A percentile compares a stretch with the other conserved stretches of the same genome.
Evolutionary conservation across 1,140 invertebrate species (phyloP).

Genomic region (Reticulitermes speratus): DNA sequence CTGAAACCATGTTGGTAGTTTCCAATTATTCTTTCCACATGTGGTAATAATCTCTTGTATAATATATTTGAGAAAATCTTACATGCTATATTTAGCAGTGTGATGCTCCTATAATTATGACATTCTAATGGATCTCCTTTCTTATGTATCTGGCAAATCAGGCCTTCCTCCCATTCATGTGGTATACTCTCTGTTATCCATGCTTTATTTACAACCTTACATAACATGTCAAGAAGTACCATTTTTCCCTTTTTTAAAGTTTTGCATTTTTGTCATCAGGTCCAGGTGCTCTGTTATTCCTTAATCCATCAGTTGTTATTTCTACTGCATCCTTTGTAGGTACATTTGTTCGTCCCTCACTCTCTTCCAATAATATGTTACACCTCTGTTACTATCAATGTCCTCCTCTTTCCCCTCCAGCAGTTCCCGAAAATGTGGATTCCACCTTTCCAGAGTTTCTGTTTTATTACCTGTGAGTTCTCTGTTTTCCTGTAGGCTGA

Average conservation of each 20-base stretch:
- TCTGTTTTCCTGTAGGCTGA: neutral
- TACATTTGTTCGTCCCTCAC: neutral
- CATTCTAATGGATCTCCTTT: neutral
- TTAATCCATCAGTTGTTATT: neutral
- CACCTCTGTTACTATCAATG: neutral
- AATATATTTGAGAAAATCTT: neutral
- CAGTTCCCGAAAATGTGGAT: neutral
- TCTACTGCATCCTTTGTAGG: neutral
- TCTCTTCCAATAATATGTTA: neutral
- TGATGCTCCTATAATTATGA: neutral
- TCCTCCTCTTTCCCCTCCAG: neutral
- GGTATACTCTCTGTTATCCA: neutral
- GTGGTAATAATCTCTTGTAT: neutral
- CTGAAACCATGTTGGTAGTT: neutral
- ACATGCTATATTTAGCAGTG: neutral
- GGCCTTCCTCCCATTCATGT: neutral
- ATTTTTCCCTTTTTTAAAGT: neutral
- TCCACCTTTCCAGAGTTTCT: neutral
- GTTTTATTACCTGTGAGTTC: neutral
- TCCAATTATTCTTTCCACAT: neutral
- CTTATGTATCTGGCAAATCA: neutral
- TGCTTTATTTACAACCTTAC: neutral
- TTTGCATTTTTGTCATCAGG: neutral
- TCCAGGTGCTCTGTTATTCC: neutral
- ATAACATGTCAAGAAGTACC: neutral